Conservation (phyloP, 2,797 vertebrate species). For the Periparus ater region DNA sequence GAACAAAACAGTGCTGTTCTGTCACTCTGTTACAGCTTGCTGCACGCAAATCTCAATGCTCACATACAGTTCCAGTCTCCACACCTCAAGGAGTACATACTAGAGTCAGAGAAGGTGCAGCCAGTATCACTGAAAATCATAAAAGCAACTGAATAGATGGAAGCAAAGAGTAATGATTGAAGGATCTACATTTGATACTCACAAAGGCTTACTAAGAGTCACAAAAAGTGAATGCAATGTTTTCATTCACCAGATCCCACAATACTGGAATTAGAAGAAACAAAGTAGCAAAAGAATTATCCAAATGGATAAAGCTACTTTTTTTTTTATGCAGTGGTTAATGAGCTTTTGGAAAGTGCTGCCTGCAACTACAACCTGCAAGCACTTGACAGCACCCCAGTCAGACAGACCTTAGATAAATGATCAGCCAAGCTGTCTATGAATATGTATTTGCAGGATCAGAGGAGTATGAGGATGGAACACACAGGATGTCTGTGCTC, state of each 20-base stretch:
- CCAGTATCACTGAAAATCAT: background rate
- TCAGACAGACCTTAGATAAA: background rate
- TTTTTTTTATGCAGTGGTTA: background rate
- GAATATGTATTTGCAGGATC: rapidly evolving
- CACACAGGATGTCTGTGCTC: background rate
- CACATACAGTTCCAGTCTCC: background rate
- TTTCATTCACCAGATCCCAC: background rate
- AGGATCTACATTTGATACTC: background rate
- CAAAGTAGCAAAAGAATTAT: background rate
- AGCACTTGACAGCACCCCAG: background rate
- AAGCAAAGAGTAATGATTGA: background rate
- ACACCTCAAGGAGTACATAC: background rate
- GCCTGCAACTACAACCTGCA: background rate
- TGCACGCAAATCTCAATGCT: background rate
- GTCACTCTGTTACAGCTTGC: background rate
- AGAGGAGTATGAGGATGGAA: background rate
- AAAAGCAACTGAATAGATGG: background rate
- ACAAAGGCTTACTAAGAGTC: background rate
- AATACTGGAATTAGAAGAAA: background rate
- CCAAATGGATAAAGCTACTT: background rate
- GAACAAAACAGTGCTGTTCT: background rate
- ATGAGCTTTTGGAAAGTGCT: background rate
- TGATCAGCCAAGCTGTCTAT: background rate
- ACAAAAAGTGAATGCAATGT: background rate
- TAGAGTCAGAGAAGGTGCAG: background rate